A percentile compares a stretch with the other conserved stretches of the same genome.
phyloP scores from a whole-genome alignment of 30 jellyfish, hydroid and myxozoan species.

The Nemopilema nomurai region DNA sequence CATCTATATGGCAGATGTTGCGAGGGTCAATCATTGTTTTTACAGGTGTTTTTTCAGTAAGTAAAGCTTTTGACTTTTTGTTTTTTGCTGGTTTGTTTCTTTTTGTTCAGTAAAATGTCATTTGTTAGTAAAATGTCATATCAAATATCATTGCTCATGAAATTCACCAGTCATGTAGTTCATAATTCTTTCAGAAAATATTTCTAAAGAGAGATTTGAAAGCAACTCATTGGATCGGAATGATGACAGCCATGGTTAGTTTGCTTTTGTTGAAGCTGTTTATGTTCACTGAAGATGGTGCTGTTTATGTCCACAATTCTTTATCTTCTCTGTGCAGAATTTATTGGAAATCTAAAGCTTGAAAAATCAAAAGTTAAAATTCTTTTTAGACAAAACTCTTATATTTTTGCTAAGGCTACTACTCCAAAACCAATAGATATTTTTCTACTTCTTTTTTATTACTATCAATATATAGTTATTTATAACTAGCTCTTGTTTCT shows the following conservation, averaged over 20 bases:
- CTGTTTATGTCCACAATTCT: no score
- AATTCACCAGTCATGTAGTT: no score
- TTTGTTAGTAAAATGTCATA: no score
- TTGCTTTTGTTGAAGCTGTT: neutral
- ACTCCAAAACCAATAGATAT: no score
- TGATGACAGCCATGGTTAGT: conserved; percentile 71
- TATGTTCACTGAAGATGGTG: neutral
- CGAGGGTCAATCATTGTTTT: conserved; percentile 85
- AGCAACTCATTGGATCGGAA: conserved; percentile 81
- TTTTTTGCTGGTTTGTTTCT: neutral
- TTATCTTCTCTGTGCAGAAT: no score
- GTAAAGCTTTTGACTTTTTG: conserved; percentile 1
- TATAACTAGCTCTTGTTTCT: neutral
- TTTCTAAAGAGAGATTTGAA: conserved; percentile 66
- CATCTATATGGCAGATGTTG: conserved; percentile 88
- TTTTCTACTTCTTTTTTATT: no score
- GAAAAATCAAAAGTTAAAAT: no score
- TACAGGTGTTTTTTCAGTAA: conserved; percentile 82
- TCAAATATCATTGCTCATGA: no score
- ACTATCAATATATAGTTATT: no score
- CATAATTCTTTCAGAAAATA: conserved; percentile 60
- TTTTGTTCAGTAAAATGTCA: neutral
- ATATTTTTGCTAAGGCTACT: no score
- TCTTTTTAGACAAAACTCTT: no score
- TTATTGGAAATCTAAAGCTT: no score